A percentile compares a stretch with the other conserved stretches of the same genome.
phyloP scores from a whole-genome alignment of 92 coral and sea anemone genomes.

The Galaxea fascicularis region DNA sequence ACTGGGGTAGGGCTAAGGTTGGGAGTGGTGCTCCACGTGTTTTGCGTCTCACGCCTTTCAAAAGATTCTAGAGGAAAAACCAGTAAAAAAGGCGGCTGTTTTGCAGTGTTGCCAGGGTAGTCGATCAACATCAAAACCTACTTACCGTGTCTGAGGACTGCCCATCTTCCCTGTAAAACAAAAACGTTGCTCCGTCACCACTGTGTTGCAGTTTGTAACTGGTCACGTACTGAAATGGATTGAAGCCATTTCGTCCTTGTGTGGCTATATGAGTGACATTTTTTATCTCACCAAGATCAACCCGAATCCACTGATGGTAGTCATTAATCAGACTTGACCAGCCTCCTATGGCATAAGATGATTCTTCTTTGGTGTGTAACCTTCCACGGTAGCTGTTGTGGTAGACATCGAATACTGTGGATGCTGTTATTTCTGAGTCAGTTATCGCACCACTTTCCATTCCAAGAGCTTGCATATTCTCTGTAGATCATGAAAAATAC shows the following conservation, averaged over 20 bases:
- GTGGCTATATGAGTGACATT: slow-evolving; percentile 20
- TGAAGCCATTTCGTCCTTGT: slow-evolving; percentile 9
- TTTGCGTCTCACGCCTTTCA: no score
- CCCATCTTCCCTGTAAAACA: slow-evolving; percentile 4
- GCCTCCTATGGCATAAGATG: not conserved
- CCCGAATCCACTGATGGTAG: slow-evolving; percentile 23
- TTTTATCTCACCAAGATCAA: slow-evolving; percentile 12
- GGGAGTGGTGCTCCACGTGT: no score
- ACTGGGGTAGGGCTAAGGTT: no score
- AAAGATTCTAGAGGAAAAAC: no score
- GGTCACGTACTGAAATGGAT: not conserved
- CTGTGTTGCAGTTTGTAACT: slow-evolving; percentile 22
- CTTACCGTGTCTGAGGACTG: slow-evolving; percentile 13
- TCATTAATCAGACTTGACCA: not conserved
- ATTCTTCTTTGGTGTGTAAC: not conserved
- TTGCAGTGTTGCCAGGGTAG: no score
- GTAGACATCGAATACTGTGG: not conserved
- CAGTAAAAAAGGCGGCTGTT: no score
- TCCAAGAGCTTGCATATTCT: slow-evolving; percentile 25
- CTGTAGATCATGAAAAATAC: not conserved
- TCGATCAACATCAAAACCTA: not conserved
- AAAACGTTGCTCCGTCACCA: slow-evolving; percentile 7
- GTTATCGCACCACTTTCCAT: slow-evolving; percentile 44
- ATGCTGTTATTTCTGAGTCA: slow-evolving; percentile 27
- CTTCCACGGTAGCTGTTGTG: not conserved